A percentile compares a stretch with the other conserved stretches of the same genome.
These are phyloP conservation scores for Magallana ariakensis DNA, from an alignment of 1,140 invertebrate species.

Conservation along the genomic window DNA sequence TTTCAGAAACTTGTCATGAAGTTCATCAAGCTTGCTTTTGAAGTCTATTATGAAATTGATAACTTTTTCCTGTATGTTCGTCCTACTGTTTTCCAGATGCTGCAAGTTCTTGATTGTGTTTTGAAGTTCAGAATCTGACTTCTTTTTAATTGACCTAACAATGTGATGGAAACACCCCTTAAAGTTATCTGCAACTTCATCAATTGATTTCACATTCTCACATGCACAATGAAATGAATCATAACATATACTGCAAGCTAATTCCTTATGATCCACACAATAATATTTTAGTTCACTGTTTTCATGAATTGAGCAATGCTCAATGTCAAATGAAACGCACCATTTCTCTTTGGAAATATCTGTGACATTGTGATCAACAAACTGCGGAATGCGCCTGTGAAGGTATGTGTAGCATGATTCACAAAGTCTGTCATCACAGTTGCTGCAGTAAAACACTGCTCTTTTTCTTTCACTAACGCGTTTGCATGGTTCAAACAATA, in stretches of 20 bases:
- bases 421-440: conserved; percentile 23
- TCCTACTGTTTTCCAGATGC: not conserved
- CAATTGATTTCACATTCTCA: not conserved
- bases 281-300: not conserved
- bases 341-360: not conserved
- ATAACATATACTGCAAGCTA: not conserved
- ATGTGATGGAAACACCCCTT: not conserved
- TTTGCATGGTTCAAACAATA: conserved; percentile 2
- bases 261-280: not conserved
- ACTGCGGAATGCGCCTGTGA: conserved; percentile 11
- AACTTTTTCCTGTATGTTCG: not conserved
- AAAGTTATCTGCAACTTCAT: not conserved
- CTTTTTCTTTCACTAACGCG: not conserved
- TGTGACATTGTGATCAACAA: not conserved
- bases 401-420: not conserved
- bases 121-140: conserved; percentile 8
- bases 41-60: not conserved
- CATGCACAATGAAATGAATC: not conserved
- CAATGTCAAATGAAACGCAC: not conserved
- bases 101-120: not conserved
- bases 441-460: conserved; percentile 15
- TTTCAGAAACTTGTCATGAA: not conserved
- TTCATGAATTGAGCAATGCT: not conserved
- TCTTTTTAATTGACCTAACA: not conserved
- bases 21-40: not conserved